Evolutionary conservation across 2,888 invertebrate genomes (phyloP), one percentile per base, ranked within the genome.

Genomic region (Dioctria linearis): DNA sequence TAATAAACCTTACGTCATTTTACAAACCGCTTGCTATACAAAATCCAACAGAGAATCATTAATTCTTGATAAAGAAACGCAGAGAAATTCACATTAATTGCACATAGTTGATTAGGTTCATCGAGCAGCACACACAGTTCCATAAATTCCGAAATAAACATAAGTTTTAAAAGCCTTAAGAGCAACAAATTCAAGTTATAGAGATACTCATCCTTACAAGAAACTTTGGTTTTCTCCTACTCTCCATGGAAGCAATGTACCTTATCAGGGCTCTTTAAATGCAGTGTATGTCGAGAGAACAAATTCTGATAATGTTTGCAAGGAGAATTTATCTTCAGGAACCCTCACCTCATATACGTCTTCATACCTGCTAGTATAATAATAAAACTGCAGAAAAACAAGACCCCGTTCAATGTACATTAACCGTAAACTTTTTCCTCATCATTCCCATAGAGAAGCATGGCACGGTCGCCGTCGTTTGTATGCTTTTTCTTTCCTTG

Each of bases 201-300:
- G 37, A 61, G 63, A 63, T 61, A 63, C 49, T 25, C 61, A 63
- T 76, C 76, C 76, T 76, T 76, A 49, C 63, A 57, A 59, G 73
- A 59, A 76, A 40, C 76, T 42, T 40, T n/a, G 39, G 63, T 9
- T 46, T 13, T 37, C 49, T 43, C 11, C n/a, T 37, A 8, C 8
- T 4, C 43, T 78, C 63, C 39, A 49, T n/a, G 42, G 13, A 9
- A 51, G 80, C n/a, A 66, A 65, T 65, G 46, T 54, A 71, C 80
- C 80, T 65, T 82, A 82, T 82, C 82, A 82, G 82, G 73, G 78
- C 80, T 80, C 82, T 82, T 82, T 82, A 80, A 80, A 82, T 82
- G 78, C 82, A 80, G 78, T 67, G 78, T 82, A 80, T 78, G 82
- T 82, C 75, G 80, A 66, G 49, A 13, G 66, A 80, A 82, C 80